Evolutionary conservation across 2,797 vertebrate species (phyloP).

Genomic region (Micropoecilia bifurca): DNA sequence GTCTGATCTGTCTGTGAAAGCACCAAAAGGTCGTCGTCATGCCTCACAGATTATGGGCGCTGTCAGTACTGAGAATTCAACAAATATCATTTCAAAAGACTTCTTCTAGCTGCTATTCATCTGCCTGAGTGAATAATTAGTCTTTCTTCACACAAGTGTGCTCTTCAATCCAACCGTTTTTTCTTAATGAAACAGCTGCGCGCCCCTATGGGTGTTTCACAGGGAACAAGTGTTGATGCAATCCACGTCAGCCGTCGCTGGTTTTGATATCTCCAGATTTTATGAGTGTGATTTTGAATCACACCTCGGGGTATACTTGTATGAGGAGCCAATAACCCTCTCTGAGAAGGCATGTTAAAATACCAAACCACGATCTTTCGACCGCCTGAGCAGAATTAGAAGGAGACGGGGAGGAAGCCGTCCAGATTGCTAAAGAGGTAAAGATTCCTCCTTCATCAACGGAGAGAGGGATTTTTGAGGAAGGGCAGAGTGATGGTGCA

Average conservation of each 20-base stretch:
- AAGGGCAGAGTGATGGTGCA: constrained; percentile 41
- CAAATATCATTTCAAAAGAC: constrained; percentile 5
- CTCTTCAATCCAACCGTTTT: background rate
- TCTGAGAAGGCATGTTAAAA: constrained; percentile 43
- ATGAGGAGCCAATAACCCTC: constrained; percentile 47
- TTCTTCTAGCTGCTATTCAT: constrained; percentile 11
- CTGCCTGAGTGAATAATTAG: constrained; percentile 17
- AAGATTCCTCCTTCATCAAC: constrained; percentile 58
- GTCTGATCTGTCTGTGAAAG: background rate
- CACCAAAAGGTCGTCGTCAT: background rate
- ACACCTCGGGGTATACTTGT: constrained; percentile 53
- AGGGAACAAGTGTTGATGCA: constrained; percentile 27
- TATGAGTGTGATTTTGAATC: constrained; percentile 55
- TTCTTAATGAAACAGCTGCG: constrained; percentile 18
- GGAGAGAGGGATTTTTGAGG: constrained; percentile 34
- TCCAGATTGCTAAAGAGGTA: constrained; percentile 32
- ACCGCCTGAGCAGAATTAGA: constrained; percentile 66
- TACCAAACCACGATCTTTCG: constrained; percentile 47
- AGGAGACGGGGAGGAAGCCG: constrained; percentile 36
- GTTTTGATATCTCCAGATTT: constrained; percentile 36
- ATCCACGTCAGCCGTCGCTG: constrained; percentile 23
- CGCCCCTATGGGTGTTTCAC: constrained; percentile 29
- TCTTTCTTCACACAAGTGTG: background rate
- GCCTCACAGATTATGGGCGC: constrained; percentile 6
- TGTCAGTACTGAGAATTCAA: constrained; percentile 15